A percentile compares a stretch with the other conserved stretches of the same genome.
Conservation (phyloP, 2,113 vertebrate genomes). For the Trogon surrucura region DNA sequence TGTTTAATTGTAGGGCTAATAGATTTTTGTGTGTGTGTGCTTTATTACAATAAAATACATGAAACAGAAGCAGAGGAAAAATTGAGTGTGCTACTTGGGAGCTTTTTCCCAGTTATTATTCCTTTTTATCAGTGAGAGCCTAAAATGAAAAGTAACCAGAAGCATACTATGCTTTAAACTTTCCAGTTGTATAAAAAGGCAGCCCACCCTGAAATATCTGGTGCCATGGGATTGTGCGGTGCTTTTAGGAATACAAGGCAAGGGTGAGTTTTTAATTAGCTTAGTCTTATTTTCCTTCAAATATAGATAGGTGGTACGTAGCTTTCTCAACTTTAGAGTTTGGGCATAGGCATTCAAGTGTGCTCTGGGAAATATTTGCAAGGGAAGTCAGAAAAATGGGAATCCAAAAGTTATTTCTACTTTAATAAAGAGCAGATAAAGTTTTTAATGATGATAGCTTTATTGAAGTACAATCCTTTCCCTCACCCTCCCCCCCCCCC, state of each 20-base stretch:
- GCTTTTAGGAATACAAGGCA: constrained; percentile 11
- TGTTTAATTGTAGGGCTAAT: constrained; percentile 50
- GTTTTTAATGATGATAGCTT: background rate
- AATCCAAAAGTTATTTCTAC: background rate
- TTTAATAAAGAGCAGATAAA: constrained; percentile 27
- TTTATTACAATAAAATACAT: constrained; percentile 22
- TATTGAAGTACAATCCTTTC: background rate
- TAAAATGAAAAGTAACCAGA: background rate
- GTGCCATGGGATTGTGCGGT: background rate
- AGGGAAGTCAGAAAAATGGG: background rate
- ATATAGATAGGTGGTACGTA: background rate
- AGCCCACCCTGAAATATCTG: background rate
- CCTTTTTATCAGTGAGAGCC: background rate
- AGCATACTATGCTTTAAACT: background rate
- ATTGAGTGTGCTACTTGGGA: background rate
- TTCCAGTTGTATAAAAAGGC: background rate
- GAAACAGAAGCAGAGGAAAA: background rate
- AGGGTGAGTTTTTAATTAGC: constrained; percentile 32
- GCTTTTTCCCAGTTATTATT: background rate
- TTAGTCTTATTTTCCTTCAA: constrained; percentile 3
- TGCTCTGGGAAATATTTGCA: background rate
- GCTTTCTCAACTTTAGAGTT: background rate
- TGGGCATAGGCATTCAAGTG: background rate
- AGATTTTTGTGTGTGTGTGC: background rate
- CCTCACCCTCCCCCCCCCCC: rapidly evolving